Percentiles rank a stretch among this genome's conserved stretches.
Conservation (phyloP, 2,888 invertebrate species). For the Chrysolina americana region DNA sequence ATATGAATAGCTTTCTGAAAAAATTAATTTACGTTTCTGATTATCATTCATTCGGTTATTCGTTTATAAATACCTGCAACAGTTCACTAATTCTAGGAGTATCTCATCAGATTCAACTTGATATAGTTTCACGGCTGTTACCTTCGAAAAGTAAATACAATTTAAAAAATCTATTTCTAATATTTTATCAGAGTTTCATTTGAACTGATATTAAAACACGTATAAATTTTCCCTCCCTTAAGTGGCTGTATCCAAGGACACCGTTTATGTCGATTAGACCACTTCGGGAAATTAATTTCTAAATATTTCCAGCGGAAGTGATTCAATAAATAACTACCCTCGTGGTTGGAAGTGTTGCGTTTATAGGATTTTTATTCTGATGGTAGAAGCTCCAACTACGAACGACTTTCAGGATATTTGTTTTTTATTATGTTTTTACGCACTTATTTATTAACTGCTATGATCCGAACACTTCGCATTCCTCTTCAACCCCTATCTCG, state of each 20-base stretch:
- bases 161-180: too few species aligned
- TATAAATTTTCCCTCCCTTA: not conserved
- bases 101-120: too few species aligned
- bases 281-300: conserved; percentile 11
- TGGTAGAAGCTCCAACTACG: conserved; percentile 34
- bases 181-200: not conserved
- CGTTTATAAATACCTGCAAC: too few species aligned
- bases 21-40: too few species aligned
- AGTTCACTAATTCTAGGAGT: too few species aligned
- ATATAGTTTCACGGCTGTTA: too few species aligned
- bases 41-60: too few species aligned
- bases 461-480: not conserved
- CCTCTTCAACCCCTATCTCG: conserved; percentile 10
- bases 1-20: too few species aligned
- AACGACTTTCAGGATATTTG: conserved; percentile 26
- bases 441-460: conserved; percentile 21
- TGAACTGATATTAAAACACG: not conserved
- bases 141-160: too few species aligned
- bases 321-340: conserved; percentile 30
- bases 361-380: conserved; percentile 35
- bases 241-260: conserved; percentile 10
- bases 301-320: conserved; percentile 31
- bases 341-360: conserved; percentile 19
- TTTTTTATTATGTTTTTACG: conserved; percentile 20
- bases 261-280: conserved; percentile 8